A percentile compares a stretch with the other conserved stretches of the same genome.
phyloP scores from a whole-genome alignment of 2,888 invertebrate genomes.

The Corbicula japonica region DNA sequence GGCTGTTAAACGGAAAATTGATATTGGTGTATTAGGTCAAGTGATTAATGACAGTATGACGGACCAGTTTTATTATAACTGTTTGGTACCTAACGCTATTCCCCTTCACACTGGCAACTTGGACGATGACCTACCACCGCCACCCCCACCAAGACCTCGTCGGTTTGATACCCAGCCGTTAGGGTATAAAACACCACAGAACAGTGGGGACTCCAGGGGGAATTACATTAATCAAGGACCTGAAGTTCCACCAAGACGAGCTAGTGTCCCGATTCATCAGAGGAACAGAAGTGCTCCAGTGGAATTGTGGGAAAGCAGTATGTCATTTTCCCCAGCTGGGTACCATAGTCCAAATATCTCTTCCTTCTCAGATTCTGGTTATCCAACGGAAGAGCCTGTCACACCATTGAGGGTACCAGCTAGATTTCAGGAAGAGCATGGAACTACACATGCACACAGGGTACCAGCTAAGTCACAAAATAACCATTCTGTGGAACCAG shows the following conservation, averaged over 20 bases:
- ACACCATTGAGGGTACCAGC: not conserved
- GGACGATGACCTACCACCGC: not conserved
- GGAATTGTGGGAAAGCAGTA: not conserved
- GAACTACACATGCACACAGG: not conserved
- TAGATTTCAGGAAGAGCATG: not conserved
- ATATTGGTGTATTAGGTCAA: conserved; percentile 7
- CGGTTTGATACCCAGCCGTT: not conserved
- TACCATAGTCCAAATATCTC: conserved; percentile 4
- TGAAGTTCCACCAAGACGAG: conserved; percentile 21
- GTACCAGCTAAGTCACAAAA: conserved; percentile 1
- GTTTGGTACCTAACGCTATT: conserved; percentile 51
- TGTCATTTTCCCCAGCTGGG: not conserved
- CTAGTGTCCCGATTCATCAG: conserved; percentile 2
- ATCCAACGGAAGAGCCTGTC: not conserved
- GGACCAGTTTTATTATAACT: conserved; percentile 56
- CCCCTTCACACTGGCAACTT: conserved; percentile 3
- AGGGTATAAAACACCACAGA: not conserved
- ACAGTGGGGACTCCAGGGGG: not conserved
- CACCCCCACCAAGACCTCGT: conserved; percentile 45
- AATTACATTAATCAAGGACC: conserved; percentile 5
- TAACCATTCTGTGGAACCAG: not conserved
- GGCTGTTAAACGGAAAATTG: not conserved
- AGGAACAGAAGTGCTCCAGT: conserved; percentile 21
- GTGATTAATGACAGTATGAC: conserved; percentile 31
- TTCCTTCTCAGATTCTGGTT: conserved; percentile 9